Evolutionary conservation across 2,888 invertebrate species (phyloP).

Genomic region (Epinotia demarniana): DNA sequence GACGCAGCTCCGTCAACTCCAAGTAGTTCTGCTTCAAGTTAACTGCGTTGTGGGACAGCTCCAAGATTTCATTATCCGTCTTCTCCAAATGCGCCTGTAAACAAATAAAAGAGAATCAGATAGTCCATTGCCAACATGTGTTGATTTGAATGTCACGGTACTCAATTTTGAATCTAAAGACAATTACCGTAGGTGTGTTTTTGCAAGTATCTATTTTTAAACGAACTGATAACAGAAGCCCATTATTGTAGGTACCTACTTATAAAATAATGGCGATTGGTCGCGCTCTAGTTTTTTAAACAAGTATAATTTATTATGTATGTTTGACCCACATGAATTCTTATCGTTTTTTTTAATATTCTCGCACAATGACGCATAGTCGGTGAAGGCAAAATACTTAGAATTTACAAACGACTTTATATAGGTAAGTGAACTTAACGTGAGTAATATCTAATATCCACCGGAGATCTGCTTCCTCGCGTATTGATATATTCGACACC

Average conservation of each 20-base stretch:
- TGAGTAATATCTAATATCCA: not conserved
- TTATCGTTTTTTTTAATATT: not conserved
- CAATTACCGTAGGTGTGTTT: too few relatives aligned
- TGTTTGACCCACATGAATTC: not conserved
- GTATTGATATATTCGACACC: too few relatives aligned
- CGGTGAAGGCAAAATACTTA: not conserved
- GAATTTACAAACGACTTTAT: not conserved
- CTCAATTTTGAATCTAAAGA: too few relatives aligned
- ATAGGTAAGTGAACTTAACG: not conserved
- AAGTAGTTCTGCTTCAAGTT: slow-evolving; percentile 95
- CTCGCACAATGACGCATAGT: not conserved
- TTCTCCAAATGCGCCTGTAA: slow-evolving; percentile 95
- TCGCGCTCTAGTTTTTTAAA: slow-evolving; percentile 5
- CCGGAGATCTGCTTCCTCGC: too few relatives aligned
- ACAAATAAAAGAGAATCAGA: too few relatives aligned
- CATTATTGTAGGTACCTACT: not conserved
- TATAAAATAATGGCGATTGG: not conserved
- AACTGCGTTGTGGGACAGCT: slow-evolving; percentile 96
- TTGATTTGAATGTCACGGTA: too few relatives aligned
- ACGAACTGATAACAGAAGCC: not conserved
- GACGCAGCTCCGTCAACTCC: slow-evolving; percentile 95
- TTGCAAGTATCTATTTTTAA: too few relatives aligned
- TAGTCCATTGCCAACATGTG: too few relatives aligned
- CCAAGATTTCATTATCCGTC: slow-evolving; percentile 97
- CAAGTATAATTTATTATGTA: not conserved